Conservation (phyloP, 2,888 invertebrate species). For the Deilephila elpenor region DNA sequence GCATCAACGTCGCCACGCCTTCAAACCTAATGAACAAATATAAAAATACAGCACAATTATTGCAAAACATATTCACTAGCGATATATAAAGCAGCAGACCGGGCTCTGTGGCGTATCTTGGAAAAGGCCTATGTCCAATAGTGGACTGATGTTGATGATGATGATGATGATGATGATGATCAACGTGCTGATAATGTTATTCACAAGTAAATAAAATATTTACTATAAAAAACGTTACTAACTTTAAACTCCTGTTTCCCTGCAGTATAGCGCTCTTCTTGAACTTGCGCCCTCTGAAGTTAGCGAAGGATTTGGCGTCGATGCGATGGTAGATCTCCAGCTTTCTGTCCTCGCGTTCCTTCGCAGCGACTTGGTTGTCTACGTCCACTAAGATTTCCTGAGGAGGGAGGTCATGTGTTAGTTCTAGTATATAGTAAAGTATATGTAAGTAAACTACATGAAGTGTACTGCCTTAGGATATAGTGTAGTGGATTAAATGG, state of each 20-base stretch:
- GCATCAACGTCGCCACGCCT: conserved; percentile 95
- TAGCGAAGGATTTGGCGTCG: conserved; percentile 96
- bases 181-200: too few species aligned
- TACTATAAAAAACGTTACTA: conserved; percentile 45
- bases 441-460: too few species aligned
- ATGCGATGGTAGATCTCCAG: conserved; percentile 96
- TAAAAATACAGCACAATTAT: background rate
- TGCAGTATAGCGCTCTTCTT: conserved; percentile 96
- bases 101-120: too few species aligned
- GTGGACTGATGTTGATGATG: too few species aligned
- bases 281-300: conserved; percentile 93
- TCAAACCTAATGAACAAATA: conserved; percentile 88
- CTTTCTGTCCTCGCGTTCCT: conserved; percentile 94
- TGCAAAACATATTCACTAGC: background rate
- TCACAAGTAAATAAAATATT: too few species aligned
- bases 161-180: too few species aligned
- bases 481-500: too few species aligned
- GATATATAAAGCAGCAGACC: too few species aligned
- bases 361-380: conserved; percentile 96
- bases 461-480: too few species aligned
- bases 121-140: too few species aligned
- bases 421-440: background rate
- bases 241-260: conserved; percentile 92
- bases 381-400: conserved; percentile 95
- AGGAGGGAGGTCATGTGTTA: conserved; percentile 29